phyloP scores from a whole-genome alignment of 2,888 invertebrate genomes.

The Cacoxenus indagator region DNA sequence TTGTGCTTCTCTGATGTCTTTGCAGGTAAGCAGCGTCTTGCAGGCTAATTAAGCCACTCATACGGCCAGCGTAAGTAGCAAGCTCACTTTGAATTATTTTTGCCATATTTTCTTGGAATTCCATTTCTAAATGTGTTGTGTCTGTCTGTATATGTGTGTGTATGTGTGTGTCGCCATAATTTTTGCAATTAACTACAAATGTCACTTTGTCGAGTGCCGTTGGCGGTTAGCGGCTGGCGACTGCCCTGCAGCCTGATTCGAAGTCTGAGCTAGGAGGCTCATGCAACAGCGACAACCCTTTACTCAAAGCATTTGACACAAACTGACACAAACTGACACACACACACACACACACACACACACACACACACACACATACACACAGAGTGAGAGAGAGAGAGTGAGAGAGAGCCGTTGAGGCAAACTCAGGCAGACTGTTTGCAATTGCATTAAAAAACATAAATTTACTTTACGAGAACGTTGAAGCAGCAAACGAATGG shows the following conservation, averaged over 20 bases:
- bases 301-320: slow-evolving; percentile 5
- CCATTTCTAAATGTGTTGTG: background rate
- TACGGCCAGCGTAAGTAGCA: slow-evolving; percentile 34
- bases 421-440: slow-evolving; percentile 53
- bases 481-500: background rate
- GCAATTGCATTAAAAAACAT: slow-evolving; percentile 65
- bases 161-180: slow-evolving; percentile 46
- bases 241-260: slow-evolving; percentile 30
- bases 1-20: slow-evolving; percentile 14
- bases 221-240: slow-evolving; percentile 25
- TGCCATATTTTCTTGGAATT: background rate
- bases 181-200: slow-evolving; percentile 63
- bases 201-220: slow-evolving; percentile 57
- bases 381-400: background rate
- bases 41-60: slow-evolving; percentile 38
- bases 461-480: slow-evolving; percentile 58
- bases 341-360: background rate
- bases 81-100: background rate
- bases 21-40: slow-evolving; percentile 35
- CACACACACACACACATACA: background rate
- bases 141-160: background rate
- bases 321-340: slow-evolving; percentile 9
- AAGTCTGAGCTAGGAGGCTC: slow-evolving; percentile 16
- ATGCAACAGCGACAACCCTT: slow-evolving; percentile 38
- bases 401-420: slow-evolving; percentile 41